Conservation (phyloP, 2,888 invertebrate species). For the Polydrusus tereticollis region DNA sequence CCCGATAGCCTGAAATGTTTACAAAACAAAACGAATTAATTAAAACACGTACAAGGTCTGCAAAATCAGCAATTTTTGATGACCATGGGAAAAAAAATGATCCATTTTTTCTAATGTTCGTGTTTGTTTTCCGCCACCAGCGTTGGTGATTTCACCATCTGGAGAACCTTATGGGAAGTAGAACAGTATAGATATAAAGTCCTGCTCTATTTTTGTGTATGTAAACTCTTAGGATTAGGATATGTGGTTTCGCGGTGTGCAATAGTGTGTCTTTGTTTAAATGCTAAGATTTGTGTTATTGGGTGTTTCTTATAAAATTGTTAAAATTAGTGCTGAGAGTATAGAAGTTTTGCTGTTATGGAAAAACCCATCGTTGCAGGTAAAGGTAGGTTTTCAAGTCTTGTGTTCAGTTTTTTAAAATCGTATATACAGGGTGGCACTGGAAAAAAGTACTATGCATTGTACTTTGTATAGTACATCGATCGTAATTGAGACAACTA, state of each 20-base stretch:
- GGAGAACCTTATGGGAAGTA: background rate
- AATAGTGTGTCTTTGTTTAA: no score
- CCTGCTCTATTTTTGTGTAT: background rate
- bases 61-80: constrained; percentile 32
- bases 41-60: constrained; percentile 42
- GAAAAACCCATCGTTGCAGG: no score
- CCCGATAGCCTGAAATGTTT: constrained; percentile 20
- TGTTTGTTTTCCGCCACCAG: background rate
- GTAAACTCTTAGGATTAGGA: background rate
- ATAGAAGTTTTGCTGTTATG: no score
- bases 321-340: no score
- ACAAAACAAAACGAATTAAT: constrained; percentile 35
- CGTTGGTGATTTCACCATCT: constrained; percentile 3
- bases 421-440: no score
- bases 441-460: no score
- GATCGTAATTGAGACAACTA: no score
- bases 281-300: no score
- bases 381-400: no score
- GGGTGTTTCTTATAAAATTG: no score
- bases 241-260: background rate
- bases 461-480: no score
- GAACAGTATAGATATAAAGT: background rate
- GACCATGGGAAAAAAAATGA: constrained; percentile 33
- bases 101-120: constrained; percentile 24
- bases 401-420: no score